A percentile compares a stretch with the other conserved stretches of the same genome.
Conservation (phyloP, 2,113 vertebrate species). For the Antechinus flavipes region DNA sequence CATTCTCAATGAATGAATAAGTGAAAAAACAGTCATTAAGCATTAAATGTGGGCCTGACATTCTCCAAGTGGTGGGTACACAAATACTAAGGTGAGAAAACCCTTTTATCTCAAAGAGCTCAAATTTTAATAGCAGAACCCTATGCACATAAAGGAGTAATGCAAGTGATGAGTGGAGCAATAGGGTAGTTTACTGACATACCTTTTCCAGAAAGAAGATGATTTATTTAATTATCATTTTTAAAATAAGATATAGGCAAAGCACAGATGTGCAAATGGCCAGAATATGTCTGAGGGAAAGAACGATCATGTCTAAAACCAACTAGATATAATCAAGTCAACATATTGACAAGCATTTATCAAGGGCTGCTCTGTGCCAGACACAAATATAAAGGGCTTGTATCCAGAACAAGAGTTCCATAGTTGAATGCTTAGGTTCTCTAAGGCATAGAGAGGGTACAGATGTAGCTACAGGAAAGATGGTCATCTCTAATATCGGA, state of each 20-base stretch:
- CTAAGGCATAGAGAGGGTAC: neutral
- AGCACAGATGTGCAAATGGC: neutral
- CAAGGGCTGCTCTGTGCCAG: neutral
- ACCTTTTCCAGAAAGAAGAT: neutral
- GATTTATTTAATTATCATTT: neutral
- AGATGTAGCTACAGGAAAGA: neutral
- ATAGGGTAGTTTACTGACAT: neutral
- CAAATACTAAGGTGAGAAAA: neutral
- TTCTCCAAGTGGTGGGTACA: neutral
- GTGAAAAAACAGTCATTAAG: neutral
- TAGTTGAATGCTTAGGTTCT: neutral
- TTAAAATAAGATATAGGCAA: neutral
- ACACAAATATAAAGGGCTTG: neutral
- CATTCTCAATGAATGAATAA: neutral
- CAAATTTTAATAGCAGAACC: neutral
- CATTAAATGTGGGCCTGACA: neutral
- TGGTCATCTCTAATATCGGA: neutral
- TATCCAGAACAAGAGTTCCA: neutral
- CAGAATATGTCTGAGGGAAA: neutral
- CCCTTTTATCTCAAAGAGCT: neutral
- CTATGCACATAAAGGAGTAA: neutral
- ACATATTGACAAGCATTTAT: neutral
- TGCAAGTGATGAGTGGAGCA: neutral
- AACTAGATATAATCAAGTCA: neutral
- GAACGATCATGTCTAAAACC: neutral